Base-by-base conservation (phyloP, 2,888 invertebrate genomes). In the Campoplex nolae region DNA sequence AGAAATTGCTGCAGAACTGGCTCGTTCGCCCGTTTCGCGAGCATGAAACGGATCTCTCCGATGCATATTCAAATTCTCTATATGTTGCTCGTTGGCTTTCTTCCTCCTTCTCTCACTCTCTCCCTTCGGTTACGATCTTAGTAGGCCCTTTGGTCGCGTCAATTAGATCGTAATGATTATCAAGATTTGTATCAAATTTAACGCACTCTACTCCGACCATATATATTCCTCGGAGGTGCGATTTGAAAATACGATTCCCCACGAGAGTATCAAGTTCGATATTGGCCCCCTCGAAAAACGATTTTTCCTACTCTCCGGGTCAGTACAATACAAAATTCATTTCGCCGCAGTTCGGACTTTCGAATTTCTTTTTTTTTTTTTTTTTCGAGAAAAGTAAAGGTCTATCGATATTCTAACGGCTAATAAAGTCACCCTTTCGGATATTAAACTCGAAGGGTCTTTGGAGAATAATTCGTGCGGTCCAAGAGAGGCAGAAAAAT, bases 41-140 rank as follows among this genome's bases (percentile, higher is more conserved):
- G 77, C 78, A 79, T 79, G 81, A 79, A 86, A 88, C 80, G 82
- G 81, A 82, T 82, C 84, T 70, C 42, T 35, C 56, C 71, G 62
- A 84, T 86, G 86, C 86, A 88, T 88, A 84, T 84, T 78, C 84
- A 84, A 77, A 87, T 56, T 54, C 68, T 79, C 58, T 62, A n/a
- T n/a, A 65, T 76, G 86, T 76, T 77, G 73, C 84, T 79, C 77
- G 77, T 78, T 45, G 32, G 65, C 54, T 28, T 23, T 67, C 51
- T 56, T 58, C 79, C 23, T 35, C 51, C 28, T 13, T 54, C 7
- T 51, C 74, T 23, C 71, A 67, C 58, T 48, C 78, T 77, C 83
- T 82, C 62, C 51, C 67, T 45, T n/a, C 28, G 32, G 35, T 13
- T n/a, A 18, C 23, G 51, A 51, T 51, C 32, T 73, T 58, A 28